phyloP scores from a whole-genome alignment of 2,888 invertebrate species.

The Lordiphosa fenestrarum region DNA sequence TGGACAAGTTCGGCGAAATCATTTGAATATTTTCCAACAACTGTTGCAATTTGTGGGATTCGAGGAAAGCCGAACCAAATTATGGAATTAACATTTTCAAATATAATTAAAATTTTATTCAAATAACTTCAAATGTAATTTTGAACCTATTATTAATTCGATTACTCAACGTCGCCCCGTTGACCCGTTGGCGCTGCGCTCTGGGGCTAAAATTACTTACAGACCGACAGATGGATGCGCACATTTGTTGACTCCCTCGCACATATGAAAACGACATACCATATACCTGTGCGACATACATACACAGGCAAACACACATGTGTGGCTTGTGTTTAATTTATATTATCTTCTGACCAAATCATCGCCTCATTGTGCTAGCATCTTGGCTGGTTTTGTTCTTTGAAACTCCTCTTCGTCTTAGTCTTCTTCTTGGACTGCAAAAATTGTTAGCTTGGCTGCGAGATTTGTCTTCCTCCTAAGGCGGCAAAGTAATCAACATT shows the following conservation, averaged over 20 bases:
- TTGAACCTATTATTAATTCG: slow-evolving; percentile 70
- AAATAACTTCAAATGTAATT: slow-evolving; percentile 70
- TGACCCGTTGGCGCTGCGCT: slow-evolving; percentile 24
- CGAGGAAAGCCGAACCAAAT: background rate
- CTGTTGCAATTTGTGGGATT: background rate
- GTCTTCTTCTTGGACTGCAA: background rate
- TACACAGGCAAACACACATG: too few species aligned
- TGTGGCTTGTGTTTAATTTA: slow-evolving; percentile 3
- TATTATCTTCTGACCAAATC: slow-evolving; percentile 11
- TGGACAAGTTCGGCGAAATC: slow-evolving; percentile 41
- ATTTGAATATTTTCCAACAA: slow-evolving; percentile 14
- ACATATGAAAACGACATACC: background rate
- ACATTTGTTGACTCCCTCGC: too few species aligned
- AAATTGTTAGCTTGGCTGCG: background rate
- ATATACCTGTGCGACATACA: too few species aligned
- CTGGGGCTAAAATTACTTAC: slow-evolving; percentile 32
- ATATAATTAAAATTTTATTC: slow-evolving; percentile 57
- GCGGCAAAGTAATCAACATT: slow-evolving; percentile 5
- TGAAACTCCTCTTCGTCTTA: too few species aligned
- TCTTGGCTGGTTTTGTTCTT: slow-evolving; percentile 1
- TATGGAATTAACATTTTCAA: background rate
- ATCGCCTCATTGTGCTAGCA: slow-evolving; percentile 1
- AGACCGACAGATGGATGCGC: slow-evolving; percentile 21
- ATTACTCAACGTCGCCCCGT: slow-evolving; percentile 58
- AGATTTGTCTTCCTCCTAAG: too few species aligned